Evolutionary conservation across 2,113 vertebrate genomes (phyloP).

Genomic region (Chitala chitala): DNA sequence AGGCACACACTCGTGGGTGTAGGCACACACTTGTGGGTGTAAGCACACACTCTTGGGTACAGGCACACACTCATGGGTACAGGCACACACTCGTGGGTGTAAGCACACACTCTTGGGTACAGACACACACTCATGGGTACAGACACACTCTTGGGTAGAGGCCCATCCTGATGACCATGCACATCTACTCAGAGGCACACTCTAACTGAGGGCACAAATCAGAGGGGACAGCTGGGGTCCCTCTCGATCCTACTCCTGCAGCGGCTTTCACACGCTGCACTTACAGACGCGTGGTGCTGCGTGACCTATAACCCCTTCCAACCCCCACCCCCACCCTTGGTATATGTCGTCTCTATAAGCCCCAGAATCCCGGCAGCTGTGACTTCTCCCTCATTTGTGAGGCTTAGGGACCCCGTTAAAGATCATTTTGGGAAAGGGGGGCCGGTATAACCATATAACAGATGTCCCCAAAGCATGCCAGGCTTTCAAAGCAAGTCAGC

Average conservation of each 20-base stretch:
- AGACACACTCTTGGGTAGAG: background rate
- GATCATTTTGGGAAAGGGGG: background rate
- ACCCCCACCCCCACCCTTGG: too few relatives aligned
- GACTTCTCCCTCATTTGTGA: constrained; percentile 1
- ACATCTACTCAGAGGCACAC: background rate
- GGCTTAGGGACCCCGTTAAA: constrained; percentile 1
- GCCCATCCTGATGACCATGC: too few relatives aligned
- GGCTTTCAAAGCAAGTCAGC: constrained; percentile 30
- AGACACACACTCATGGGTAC: too few relatives aligned
- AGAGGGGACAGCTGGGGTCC: background rate
- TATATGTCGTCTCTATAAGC: too few relatives aligned
- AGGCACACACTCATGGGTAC: too few relatives aligned
- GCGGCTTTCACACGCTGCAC: background rate
- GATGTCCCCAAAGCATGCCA: background rate
- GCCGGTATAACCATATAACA: background rate
- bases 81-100: too few relatives aligned
- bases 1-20: too few relatives aligned
- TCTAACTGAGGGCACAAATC: background rate
- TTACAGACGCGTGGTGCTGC: background rate
- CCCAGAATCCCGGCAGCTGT: constrained; percentile 8
- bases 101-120: too few relatives aligned
- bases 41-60: too few relatives aligned
- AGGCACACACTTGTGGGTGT: too few relatives aligned
- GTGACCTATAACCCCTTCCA: constrained; percentile 7
- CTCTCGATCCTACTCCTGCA: background rate